A percentile compares a stretch with the other conserved stretches of the same genome.
phyloP scores from a whole-genome alignment of 2,797 vertebrate genomes.

The Otolemur crassicaudatus region DNA sequence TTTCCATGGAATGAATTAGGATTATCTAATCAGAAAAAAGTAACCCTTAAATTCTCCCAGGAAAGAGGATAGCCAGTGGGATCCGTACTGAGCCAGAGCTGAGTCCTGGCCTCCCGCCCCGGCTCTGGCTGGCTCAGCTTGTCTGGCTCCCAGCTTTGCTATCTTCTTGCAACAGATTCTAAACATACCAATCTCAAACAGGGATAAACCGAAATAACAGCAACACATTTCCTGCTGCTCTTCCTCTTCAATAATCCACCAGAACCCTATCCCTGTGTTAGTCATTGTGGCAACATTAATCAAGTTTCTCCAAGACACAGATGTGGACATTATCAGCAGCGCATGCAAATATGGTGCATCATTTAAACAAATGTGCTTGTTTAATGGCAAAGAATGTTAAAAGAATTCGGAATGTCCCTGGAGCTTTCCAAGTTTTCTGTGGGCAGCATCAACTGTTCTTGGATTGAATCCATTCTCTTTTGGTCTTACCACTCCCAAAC shows the following conservation, averaged over 20 bases:
- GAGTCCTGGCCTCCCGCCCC: background rate
- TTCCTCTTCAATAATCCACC: slow-evolving; percentile 50
- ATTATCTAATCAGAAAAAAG: slow-evolving; percentile 47
- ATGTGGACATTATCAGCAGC: background rate
- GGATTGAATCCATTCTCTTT: slow-evolving; percentile 43
- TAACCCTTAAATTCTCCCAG: background rate
- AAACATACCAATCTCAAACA: slow-evolving; percentile 72
- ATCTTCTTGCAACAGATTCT: slow-evolving; percentile 80
- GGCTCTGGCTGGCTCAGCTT: slow-evolving; percentile 1
- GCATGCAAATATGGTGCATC: background rate
- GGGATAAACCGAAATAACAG: slow-evolving; percentile 68
- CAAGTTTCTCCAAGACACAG: background rate
- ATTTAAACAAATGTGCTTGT: background rate
- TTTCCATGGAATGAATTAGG: background rate
- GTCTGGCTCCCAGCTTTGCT: slow-evolving; percentile 78
- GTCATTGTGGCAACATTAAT: background rate
- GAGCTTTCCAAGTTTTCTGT: slow-evolving; percentile 55
- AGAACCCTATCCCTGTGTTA: background rate
- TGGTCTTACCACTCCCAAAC: slow-evolving; percentile 28
- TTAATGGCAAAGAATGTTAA: slow-evolving; percentile 37
- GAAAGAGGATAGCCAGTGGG: background rate
- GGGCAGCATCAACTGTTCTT: background rate
- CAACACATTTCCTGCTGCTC: slow-evolving; percentile 74
- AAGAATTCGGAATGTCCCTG: slow-evolving; percentile 54
- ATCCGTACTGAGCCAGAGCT: background rate